Base-by-base conservation (phyloP, 2,797 vertebrate genomes). In the Mallotus villosus region DNA sequence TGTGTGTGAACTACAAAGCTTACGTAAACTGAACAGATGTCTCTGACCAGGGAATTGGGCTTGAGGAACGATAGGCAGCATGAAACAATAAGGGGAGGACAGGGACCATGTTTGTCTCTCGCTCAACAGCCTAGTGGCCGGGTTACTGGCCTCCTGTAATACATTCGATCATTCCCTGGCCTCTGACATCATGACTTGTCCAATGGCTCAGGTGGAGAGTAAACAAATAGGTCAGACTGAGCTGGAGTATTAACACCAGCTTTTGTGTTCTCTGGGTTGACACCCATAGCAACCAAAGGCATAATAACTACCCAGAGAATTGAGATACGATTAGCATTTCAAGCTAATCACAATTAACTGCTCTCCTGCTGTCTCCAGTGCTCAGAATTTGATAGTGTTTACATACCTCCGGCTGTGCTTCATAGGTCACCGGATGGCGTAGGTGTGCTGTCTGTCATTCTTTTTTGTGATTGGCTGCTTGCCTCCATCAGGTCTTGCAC, bases 1-100 rank as follows among this genome's bases (percentile, higher is more conserved):
- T 53, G 34, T 22, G 9, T 19, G 17, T 46, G 25, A 6, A 34
- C 17, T n/a, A 27, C 32, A 29, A 75, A 75, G 37, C 22, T 29
- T 14, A n/a, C n/a, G n/a, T n/a, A 41, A 66, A 67, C 34, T 55
- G 61, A 82, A 37, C 71, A 75, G 72, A 74, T 79, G 72, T 51
- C 72, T 59, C 34, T 62, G 60, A 70, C 49, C 60, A 66, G 74
- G 68, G 25, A 8, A 27, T 19, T 65, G 57, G 24, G 37, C 25
- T 0, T 3, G 14, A 21, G 55, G 17, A 21, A 57, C 5, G 34
- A 37, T 46, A 46, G 41, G 5, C 55, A 58, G n/a, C 19, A 22
- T 8, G 19, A 58, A 22, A 58, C 19, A 22, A n/a, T n/a, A 7
- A 21, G 55, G 22, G 17, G 22, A 22, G 53, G 4, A 9, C 6